Base-by-base conservation (phyloP, 2,888 invertebrate genomes). In the Schizaphis graminum region DNA sequence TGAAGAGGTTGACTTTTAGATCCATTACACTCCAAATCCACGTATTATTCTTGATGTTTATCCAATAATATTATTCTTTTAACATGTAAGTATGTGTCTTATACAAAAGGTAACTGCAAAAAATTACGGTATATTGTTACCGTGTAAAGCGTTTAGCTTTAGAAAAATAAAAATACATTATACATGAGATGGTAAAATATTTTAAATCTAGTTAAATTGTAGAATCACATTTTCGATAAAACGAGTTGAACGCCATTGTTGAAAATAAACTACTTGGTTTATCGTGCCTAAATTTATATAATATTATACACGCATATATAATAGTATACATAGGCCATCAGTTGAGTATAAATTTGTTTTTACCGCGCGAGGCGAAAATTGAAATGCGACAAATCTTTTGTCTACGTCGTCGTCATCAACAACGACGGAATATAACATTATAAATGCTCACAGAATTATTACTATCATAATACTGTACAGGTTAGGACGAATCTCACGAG, bases 101-200 rank as follows among this genome's bases (percentile, higher is more conserved):
- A 21, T 53, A 53, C 53, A 67, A 67, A 67, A 67, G 67, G 67
- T 67, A 16, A 67, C 35, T n/a, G 16, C 5, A 35, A 67, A n/a
- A 67, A 35, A 67, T 16, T 16, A 35, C 16, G 35, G 67, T 67
- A n/a, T 67, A 67, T 35, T 67, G n/a, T 67, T 67, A 67, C 67
- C 7, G 67, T n/a, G 21, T 35, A 67, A 35, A 67, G 67, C 35
- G 67, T 67, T 67, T 67, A 35, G 21, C n/a, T 67, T 67, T 67
- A 67, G n/a, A n/a, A 67, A 67, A 67, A 67, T 67, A 67, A 67
- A 67, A 67, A 67, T 67, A 67, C 67, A 67, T 67, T 67, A 67
- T 67, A 67, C 67, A 67, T 67, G n/a, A 67, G n/a, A 67, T 67
- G 67, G 16, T 49, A 87, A 53, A 87, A 87, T 87, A 87, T 87